phyloP scores from a whole-genome alignment of 53 echinoderm and acorn worm genomes.

The Holothuria leucospilota region DNA sequence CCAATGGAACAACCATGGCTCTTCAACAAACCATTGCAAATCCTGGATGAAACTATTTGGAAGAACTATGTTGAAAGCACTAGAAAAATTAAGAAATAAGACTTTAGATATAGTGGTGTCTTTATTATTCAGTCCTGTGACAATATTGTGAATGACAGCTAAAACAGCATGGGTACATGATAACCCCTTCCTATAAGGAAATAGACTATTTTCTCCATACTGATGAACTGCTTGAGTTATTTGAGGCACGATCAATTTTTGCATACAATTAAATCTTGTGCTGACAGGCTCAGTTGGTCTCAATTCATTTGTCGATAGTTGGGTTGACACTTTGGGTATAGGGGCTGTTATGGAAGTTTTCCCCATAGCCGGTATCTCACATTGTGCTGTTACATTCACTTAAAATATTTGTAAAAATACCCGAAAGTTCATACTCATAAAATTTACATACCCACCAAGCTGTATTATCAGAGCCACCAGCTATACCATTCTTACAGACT shows the following conservation, averaged over 20 bases:
- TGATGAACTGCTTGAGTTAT: too few species aligned
- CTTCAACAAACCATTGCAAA: constrained; percentile 19
- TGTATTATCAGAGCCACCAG: constrained; percentile 24
- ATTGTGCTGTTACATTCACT: constrained; percentile 38
- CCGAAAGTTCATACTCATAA: neutral
- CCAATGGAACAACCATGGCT: constrained; percentile 36
- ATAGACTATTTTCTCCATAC: too few species aligned
- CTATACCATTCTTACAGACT: constrained; percentile 11
- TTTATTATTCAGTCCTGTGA: too few species aligned
- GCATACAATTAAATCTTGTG: too few species aligned
- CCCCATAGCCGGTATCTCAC: constrained; percentile 29
- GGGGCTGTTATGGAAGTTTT: too few species aligned
- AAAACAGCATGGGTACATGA: constrained; percentile 22
- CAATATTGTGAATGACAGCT: too few species aligned
- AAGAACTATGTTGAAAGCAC: neutral
- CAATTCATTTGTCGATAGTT: too few species aligned
- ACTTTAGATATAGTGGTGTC: neutral
- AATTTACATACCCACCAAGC: constrained; percentile 6
- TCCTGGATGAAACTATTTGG: constrained; percentile 15
- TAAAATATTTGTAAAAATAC: constrained; percentile 21
- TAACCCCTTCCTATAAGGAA: neutral
- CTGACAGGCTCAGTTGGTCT: too few species aligned
- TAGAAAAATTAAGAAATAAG: neutral
- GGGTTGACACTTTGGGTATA: too few species aligned
- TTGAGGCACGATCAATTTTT: too few species aligned